Base-by-base conservation (phyloP, 2,113 vertebrate genomes). In the Passer montanus region DNA sequence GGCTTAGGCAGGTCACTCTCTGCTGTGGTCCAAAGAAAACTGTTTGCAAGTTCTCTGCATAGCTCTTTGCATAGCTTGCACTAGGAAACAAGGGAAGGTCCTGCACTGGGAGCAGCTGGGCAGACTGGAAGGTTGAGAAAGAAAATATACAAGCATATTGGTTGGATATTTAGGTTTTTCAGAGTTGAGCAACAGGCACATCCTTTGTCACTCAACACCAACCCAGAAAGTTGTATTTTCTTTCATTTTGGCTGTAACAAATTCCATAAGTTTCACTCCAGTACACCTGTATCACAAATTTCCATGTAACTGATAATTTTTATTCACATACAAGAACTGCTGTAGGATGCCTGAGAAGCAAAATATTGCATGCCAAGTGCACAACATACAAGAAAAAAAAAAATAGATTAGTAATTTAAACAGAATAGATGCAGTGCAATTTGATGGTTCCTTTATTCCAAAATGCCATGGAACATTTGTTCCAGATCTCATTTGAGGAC, bases 121-220 rank as follows among this genome's bases (percentile, higher is more conserved):
- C 0, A 1, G 26, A 6, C 33, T 50, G 62, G 35, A 68, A 76
- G 44, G 16, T 1, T 44, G 58, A 52, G 27, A 64, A 52, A 81
- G 20, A 69, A 30, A 7, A 27, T 19, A 41, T 4, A 23, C 5
- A 7, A 4, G 11, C 2, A 0, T 4, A 1, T 27, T 67, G 31
- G 14, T 3, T 63, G 43, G 35, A 55, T 14, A 49, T 60, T 55
- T 22, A 6, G 6, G 21, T 67, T 49, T 27, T 24, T 20, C 23
- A 8, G 27, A 27, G 3, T 11, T 52, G 31, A 70, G 35, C 21
- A 50, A 31, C 16, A 60, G 82, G 47, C 0, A 0, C 2, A 1
- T 66, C 43, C 15, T 84, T 58, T 74, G 39, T 26, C 15, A 47
- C 21, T 35, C n/a, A 52, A 37, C 56, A 58, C 12, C 27, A 85